Evolutionary conservation across 2,888 invertebrate species (phyloP).

Genomic region (Dioctria linearis): DNA sequence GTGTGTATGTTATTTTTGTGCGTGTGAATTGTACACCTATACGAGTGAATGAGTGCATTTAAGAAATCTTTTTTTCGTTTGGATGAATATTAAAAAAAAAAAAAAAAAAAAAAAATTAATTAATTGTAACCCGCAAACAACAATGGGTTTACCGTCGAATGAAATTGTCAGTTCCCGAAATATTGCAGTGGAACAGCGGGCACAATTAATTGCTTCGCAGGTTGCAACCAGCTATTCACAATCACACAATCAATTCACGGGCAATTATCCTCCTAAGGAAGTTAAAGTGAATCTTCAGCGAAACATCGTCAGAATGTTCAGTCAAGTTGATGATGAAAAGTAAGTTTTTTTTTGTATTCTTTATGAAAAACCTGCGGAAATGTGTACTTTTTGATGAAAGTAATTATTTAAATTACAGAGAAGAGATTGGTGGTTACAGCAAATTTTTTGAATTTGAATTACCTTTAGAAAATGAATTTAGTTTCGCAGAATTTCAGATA

Average conservation of each 20-base stretch:
- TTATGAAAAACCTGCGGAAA: background rate
- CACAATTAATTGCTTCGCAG: slow-evolving; percentile 30
- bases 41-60: background rate
- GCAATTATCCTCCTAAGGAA: slow-evolving; percentile 28
- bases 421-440: too few species aligned
- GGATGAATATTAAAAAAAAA: too few species aligned
- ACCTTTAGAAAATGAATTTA: too few species aligned
- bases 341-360: slow-evolving; percentile 61
- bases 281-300: slow-evolving; percentile 63
- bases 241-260: slow-evolving; percentile 64
- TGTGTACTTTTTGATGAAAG: background rate
- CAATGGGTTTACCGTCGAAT: slow-evolving; percentile 36
- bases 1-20: slow-evolving; percentile 7
- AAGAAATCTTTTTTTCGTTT: background rate
- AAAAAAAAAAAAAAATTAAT: background rate
- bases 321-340: slow-evolving; percentile 67
- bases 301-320: slow-evolving; percentile 69
- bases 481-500: too few species aligned
- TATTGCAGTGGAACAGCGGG: slow-evolving; percentile 10
- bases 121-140: background rate
- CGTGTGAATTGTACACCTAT: background rate
- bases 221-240: slow-evolving; percentile 5
- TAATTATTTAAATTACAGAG: too few species aligned
- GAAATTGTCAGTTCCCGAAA: slow-evolving; percentile 1
- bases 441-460: too few species aligned